Evolutionary conservation across 2,113 vertebrate genomes (phyloP), one percentile per base, ranked within the genome.

Genomic region (Sprattus sprattus): DNA sequence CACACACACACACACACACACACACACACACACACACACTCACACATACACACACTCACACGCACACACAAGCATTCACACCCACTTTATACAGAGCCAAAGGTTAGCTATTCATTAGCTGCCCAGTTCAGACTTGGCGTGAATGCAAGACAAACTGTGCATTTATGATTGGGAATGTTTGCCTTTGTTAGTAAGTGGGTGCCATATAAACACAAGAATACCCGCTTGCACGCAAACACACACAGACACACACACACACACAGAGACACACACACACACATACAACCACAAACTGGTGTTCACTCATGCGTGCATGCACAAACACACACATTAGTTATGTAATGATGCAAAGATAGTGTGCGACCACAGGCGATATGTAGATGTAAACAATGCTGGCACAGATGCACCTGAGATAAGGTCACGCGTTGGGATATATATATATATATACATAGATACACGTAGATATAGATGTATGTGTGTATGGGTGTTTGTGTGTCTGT

Each of bases 81-180:
- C 64, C 28, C 64, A 71, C 44, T 64, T 64, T 64, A 25, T 28
- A 18, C 46, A 67, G 11, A 32, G n/a, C 81, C 47, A 83, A 88
- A 86, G 87, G 52, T 87, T 54, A 84, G 67, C 84, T 75, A 1
- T 54, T 50, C 39, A 50, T 45, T 45, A 28, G 50, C 57, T 85
- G 47, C 11, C 67, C 8, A 50, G 84, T 80, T 85, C 80, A 49
- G 82, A 71, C n/a, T 89, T 92, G 90, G 89, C 83, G 85, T 71
- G 15, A 22, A 13, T 82, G 45, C 89, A 91, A 91, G 82, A 89
- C 75, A 82, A 90, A 87, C 87, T 83, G 45, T 75, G 83, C 15
- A 6, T 85, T 86, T 87, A 75, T 82, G 1, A 82, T 82, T 81
- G 84, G 67, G 64, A 22, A 18, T 89, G 83, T 83, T 44, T 83